These are phyloP conservation scores for Drosophila prosaltans DNA, from an alignment of 1,140 invertebrate genomes.

Conservation along the genomic window DNA sequence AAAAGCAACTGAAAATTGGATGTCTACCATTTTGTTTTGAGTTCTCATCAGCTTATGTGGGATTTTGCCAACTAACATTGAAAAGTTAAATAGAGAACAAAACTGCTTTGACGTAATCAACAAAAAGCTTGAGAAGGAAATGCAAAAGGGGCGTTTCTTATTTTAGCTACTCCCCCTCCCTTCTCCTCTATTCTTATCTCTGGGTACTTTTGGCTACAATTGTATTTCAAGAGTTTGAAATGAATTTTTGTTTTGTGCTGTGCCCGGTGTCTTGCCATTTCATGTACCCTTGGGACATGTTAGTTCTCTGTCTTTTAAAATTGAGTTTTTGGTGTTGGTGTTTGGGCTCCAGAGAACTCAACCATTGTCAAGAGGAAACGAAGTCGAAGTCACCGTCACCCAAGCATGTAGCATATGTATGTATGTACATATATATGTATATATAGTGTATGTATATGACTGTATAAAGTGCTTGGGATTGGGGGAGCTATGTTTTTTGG, in stretches of 20 bases:
- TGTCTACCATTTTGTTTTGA: conserved; percentile 1
- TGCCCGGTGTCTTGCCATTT: not conserved
- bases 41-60: too few relatives aligned
- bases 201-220: conserved; percentile 60
- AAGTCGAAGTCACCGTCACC: conserved; percentile 65
- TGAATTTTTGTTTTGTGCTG: conserved; percentile 1
- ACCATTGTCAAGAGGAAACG: conserved; percentile 39
- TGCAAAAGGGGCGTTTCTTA: conserved; percentile 34
- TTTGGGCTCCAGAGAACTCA: conserved; percentile 29
- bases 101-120: conserved; percentile 5
- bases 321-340: conserved; percentile 32
- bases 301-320: conserved; percentile 39
- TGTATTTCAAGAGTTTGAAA: conserved; percentile 38
- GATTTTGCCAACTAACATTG: not conserved
- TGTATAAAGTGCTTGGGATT: not conserved
- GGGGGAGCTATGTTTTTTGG: not conserved
- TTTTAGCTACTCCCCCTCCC: conserved; percentile 9
- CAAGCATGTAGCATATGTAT: conserved; percentile 48
- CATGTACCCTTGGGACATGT: conserved; percentile 60
- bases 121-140: conserved; percentile 9
- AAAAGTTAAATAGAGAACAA: conserved; percentile 20
- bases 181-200: conserved; percentile 45
- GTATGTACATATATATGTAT: conserved; percentile 29
- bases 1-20: not conserved
- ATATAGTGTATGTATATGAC: too few relatives aligned